Conservation (phyloP, 2,888 invertebrate genomes). For the Apantesis nais region DNA sequence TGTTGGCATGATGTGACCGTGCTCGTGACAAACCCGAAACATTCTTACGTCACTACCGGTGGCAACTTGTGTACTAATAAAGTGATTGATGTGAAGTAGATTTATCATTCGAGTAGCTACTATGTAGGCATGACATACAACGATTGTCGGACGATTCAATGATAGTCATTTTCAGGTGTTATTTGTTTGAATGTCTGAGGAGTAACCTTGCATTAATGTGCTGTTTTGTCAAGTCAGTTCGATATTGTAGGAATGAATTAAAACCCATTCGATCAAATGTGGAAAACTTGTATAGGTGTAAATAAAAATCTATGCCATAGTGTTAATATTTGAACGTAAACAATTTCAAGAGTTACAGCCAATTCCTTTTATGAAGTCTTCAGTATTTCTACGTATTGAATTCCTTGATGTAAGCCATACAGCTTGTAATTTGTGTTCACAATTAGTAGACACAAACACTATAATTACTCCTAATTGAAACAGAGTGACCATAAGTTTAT, state of each 20-base stretch:
- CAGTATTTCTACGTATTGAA: neutral
- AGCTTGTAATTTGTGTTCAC: neutral
- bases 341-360: neutral
- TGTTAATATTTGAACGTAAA: neutral
- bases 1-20: neutral
- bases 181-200: neutral
- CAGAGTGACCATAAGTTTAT: neutral
- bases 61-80: slow-evolving; percentile 16
- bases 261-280: neutral
- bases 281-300: neutral
- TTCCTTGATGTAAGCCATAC: neutral
- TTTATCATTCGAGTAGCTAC: slow-evolving; percentile 6
- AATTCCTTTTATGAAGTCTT: neutral
- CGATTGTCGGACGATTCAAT: slow-evolving; percentile 12
- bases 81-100: slow-evolving; percentile 15
- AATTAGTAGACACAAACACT: slow-evolving; percentile 2
- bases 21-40: slow-evolving; percentile 1
- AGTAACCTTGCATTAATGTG: neutral
- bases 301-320: neutral
- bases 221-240: neutral
- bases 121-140: neutral
- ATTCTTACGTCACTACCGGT: slow-evolving; percentile 8
- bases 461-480: slow-evolving; percentile 7
- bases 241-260: neutral
- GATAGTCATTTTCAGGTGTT: neutral